These are phyloP conservation scores for Sphaeridia pumilis DNA, from an alignment of 2,888 invertebrate species.

Conservation along the genomic window DNA sequence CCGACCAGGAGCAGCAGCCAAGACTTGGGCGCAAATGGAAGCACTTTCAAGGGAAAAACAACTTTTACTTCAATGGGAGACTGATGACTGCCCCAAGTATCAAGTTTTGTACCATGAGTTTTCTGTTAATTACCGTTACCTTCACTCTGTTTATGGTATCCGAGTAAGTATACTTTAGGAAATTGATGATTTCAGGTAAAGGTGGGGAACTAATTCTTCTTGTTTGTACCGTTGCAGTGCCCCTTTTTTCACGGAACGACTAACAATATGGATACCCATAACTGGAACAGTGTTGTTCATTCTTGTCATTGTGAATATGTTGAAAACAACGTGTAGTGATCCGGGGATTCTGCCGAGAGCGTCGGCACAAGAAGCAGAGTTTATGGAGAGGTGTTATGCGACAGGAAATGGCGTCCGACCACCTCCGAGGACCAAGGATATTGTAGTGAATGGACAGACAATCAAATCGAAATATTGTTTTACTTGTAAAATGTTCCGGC, in stretches of 20 bases:
- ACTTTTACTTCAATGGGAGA: slow-evolving; percentile 94
- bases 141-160: slow-evolving; percentile 92
- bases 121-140: slow-evolving; percentile 84
- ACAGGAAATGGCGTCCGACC: slow-evolving; percentile 45
- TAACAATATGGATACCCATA: slow-evolving; percentile 84
- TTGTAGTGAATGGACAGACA: slow-evolving; percentile 75
- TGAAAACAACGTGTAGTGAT: slow-evolving; percentile 84
- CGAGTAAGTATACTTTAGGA: slow-evolving; percentile 84
- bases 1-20: too few relatives aligned
- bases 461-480: slow-evolving; percentile 98
- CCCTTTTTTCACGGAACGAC: slow-evolving; percentile 74
- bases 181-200: too few relatives aligned
- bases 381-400: slow-evolving; percentile 55
- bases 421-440: slow-evolving; percentile 74
- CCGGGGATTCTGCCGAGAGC: slow-evolving; percentile 87
- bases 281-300: slow-evolving; percentile 75
- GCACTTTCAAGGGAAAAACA: slow-evolving; percentile 92
- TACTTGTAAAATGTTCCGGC: slow-evolving; percentile 98
- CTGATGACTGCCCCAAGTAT: slow-evolving; percentile 94
- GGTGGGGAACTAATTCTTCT: too few relatives aligned
- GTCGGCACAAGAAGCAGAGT: slow-evolving; percentile 74
- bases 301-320: slow-evolving; percentile 84
- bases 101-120: slow-evolving; percentile 90
- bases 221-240: too few relatives aligned
- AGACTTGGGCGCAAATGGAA: slow-evolving; percentile 62